Evolutionary conservation across 2,113 vertebrate genomes (phyloP).

Genomic region (Australoheros scitulus): DNA sequence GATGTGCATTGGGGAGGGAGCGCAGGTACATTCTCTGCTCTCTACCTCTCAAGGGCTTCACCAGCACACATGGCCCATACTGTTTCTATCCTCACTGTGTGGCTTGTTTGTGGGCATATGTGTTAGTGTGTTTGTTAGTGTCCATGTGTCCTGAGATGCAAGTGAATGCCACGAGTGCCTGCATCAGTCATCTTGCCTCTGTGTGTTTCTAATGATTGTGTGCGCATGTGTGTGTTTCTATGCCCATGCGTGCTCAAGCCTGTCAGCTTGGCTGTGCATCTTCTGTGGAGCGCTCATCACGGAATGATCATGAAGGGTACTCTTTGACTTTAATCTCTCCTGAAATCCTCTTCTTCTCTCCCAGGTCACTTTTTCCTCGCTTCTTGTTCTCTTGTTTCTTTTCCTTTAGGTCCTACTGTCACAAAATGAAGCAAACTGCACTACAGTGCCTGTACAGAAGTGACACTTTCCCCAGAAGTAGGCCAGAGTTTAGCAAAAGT

Average conservation of each 20-base stretch:
- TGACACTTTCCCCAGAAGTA: conserved; percentile 61
- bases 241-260: conserved; percentile 18
- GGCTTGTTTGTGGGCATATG: background rate
- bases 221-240: conserved; percentile 2
- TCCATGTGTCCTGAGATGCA: conserved; percentile 6
- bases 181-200: conserved; percentile 33
- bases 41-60: conserved; percentile 38
- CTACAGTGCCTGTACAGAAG: conserved; percentile 16
- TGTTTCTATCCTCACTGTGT: background rate
- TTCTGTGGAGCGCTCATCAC: conserved; percentile 36
- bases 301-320: conserved; percentile 64
- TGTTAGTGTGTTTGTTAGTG: background rate
- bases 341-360: conserved; percentile 65
- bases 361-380: conserved; percentile 60
- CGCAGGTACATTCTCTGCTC: conserved; percentile 30
- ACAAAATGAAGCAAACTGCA: conserved; percentile 38
- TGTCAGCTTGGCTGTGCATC: conserved; percentile 67
- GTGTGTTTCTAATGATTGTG: conserved; percentile 20
- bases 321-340: conserved; percentile 73
- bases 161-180: background rate
- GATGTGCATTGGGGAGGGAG: conserved; percentile 12
- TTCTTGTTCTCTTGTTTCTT: conserved; percentile 48
- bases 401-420: conserved; percentile 70
- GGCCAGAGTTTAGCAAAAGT: conserved; percentile 66
- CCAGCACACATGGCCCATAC: conserved; percentile 6